A percentile compares a stretch with the other conserved stretches of the same genome.
These are phyloP conservation scores for Lepidocyrtoides sp. DNA, from an alignment of 2,888 invertebrate species.

Conservation along the genomic window DNA sequence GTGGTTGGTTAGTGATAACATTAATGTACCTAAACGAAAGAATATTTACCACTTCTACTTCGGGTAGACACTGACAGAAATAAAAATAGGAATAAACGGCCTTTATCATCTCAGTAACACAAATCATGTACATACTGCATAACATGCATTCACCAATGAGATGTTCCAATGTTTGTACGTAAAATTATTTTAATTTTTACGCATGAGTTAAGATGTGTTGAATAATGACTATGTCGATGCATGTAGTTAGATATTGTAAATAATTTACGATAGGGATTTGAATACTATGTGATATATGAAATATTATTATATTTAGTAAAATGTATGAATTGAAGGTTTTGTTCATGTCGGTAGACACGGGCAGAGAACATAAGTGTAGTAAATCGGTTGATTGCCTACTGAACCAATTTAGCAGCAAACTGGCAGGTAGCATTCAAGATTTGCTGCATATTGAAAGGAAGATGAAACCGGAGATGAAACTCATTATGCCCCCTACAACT, in stretches of 20 bases:
- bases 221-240: neutral
- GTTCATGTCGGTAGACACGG: too few relatives aligned
- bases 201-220: neutral
- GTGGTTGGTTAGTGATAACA: neutral
- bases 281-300: too few relatives aligned
- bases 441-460: neutral
- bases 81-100: neutral
- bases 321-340: too few relatives aligned
- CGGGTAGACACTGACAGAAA: neutral
- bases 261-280: neutral
- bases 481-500: slow-evolving; percentile 15
- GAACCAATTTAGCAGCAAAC: neutral
- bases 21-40: neutral
- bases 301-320: too few relatives aligned
- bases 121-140: neutral
- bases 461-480: neutral
- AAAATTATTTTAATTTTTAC: neutral
- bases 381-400: too few relatives aligned
- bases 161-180: neutral
- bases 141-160: neutral
- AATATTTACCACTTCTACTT: too few relatives aligned
- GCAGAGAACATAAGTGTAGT: too few relatives aligned
- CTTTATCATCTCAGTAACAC: neutral
- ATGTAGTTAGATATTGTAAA: neutral
- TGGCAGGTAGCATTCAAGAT: neutral